These are phyloP conservation scores for Entelurus aequoreus DNA, from an alignment of 2,113 vertebrate species.

Conservation along the genomic window DNA sequence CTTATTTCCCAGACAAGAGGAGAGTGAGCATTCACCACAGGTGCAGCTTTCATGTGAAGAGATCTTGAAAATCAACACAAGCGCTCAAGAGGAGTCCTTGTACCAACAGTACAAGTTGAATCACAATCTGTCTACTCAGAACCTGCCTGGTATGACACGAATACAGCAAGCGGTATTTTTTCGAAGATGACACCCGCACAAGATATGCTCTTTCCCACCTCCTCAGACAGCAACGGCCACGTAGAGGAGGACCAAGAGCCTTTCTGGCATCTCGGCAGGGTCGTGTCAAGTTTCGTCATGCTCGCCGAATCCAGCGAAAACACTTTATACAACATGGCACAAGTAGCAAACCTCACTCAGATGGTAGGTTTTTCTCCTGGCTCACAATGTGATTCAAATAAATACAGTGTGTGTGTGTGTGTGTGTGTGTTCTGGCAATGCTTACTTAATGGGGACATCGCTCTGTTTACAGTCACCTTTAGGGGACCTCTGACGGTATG, in stretches of 20 bases:
- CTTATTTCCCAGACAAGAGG: conserved; percentile 69
- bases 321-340: conserved; percentile 78
- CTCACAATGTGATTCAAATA: not conserved
- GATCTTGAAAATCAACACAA: conserved; percentile 64
- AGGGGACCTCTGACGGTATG: too few relatives aligned
- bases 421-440: too few relatives aligned
- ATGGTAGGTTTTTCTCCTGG: conserved; percentile 72
- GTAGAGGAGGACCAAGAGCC: conserved; percentile 78
- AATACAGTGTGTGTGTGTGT: not conserved
- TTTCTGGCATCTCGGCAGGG: conserved; percentile 72
- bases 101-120: conserved; percentile 72
- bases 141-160: conserved; percentile 80
- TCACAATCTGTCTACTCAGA: conserved; percentile 60
- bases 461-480: too few relatives aligned
- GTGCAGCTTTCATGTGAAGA: conserved; percentile 73
- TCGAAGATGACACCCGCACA: not conserved
- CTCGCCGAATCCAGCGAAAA: conserved; percentile 85
- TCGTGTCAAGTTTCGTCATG: conserved; percentile 78
- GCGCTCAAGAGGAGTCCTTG: conserved; percentile 73
- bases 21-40: conserved; percentile 52
- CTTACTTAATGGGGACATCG: too few relatives aligned
- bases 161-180: not conserved
- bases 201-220: not conserved
- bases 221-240: conserved; percentile 78
- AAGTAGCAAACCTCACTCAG: conserved; percentile 82